A percentile compares a stretch with the other conserved stretches of the same genome.
phyloP scores from a whole-genome alignment of 30 jellyfish, hydroid and myxozoan species.

The Cassiopea xamachana region DNA sequence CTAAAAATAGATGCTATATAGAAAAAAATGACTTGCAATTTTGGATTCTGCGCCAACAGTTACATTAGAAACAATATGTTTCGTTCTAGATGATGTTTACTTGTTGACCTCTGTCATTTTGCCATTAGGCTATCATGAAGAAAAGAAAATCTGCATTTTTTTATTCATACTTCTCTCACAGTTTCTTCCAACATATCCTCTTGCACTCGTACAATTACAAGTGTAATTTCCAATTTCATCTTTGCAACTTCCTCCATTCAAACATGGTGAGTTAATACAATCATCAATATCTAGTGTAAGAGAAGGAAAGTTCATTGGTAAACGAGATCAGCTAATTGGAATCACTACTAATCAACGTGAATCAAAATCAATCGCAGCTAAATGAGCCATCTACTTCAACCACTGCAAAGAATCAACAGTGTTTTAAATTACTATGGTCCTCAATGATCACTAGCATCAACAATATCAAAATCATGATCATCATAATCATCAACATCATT shows the following conservation, averaged over 20 bases:
- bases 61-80: too few species aligned
- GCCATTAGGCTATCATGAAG: background rate
- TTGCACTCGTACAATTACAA: background rate
- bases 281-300: background rate
- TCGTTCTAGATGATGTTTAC: too few species aligned
- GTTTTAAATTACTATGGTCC: too few species aligned
- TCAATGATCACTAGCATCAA: background rate
- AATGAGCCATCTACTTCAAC: too few species aligned
- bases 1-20: too few species aligned
- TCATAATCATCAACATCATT: too few species aligned
- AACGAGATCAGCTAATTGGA: background rate
- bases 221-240: background rate
- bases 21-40: too few species aligned
- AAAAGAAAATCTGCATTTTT: background rate
- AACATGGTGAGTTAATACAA: background rate
- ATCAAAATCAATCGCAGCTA: background rate
- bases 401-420: too few species aligned
- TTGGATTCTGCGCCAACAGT: too few species aligned
- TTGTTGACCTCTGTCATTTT: too few species aligned
- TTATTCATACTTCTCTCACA: background rate
- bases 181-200: background rate
- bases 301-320: background rate
- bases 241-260: background rate
- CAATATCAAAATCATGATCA: too few species aligned
- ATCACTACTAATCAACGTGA: background rate